These are phyloP conservation scores for Aphelinus certus DNA, from an alignment of 1,140 invertebrate genomes.

Conservation along the genomic window DNA sequence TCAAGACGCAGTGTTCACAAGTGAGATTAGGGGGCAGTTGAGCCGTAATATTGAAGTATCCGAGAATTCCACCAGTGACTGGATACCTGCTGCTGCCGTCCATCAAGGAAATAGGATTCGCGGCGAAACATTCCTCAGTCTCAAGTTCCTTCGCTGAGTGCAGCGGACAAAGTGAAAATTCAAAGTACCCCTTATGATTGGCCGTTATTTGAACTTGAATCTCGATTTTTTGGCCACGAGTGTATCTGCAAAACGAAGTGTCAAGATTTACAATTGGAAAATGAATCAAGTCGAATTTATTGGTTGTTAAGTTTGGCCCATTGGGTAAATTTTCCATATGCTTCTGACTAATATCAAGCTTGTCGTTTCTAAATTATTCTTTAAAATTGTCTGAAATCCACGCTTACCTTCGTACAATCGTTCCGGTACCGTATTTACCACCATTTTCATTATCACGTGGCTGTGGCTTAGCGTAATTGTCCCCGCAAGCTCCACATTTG, in stretches of 20 bases:
- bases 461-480: conserved; percentile 60
- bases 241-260: conserved; percentile 62
- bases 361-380: too few species aligned
- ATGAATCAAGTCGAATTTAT: neutral
- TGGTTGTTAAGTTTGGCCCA: neutral
- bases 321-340: too few species aligned
- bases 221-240: conserved; percentile 69
- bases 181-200: conserved; percentile 73
- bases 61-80: conserved; percentile 14
- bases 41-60: conserved; percentile 49
- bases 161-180: conserved; percentile 69
- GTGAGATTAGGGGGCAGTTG: conserved; percentile 66
- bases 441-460: conserved; percentile 73
- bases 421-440: conserved; percentile 69
- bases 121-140: conserved; percentile 71
- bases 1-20: conserved; percentile 74
- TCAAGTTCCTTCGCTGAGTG: conserved; percentile 60
- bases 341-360: too few species aligned
- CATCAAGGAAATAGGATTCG: conserved; percentile 67
- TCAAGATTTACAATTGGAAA: neutral
- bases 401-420: conserved; percentile 61
- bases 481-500: conserved; percentile 70
- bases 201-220: conserved; percentile 78
- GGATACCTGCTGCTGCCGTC: conserved; percentile 58
- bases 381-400: neutral